phyloP scores from a whole-genome alignment of 2,113 vertebrate species.

The Zosterops hypoxanthus region DNA sequence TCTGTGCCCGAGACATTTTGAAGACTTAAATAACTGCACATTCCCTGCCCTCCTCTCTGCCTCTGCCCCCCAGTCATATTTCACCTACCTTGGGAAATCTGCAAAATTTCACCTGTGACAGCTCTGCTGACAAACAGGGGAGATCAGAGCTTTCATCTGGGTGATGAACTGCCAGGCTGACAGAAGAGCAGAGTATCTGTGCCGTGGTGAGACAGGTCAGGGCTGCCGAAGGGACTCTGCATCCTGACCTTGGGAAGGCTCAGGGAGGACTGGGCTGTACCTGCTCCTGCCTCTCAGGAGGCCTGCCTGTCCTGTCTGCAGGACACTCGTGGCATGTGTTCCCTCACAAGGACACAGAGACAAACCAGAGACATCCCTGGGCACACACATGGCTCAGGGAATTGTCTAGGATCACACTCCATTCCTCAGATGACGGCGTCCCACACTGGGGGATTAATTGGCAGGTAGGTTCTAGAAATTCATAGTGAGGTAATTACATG shows the following conservation, averaged over 20 bases:
- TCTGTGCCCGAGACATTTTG: background rate
- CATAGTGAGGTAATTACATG: background rate
- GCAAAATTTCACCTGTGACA: conserved; percentile 64
- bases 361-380: background rate
- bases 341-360: background rate
- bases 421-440: background rate
- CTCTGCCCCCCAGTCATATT: conserved; percentile 35
- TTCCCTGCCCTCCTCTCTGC: background rate
- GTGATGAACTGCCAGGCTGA: conserved; percentile 63
- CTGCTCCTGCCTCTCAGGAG: background rate
- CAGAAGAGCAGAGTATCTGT: background rate
- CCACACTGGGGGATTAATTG: background rate
- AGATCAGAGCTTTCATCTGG: conserved; percentile 54
- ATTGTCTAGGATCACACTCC: background rate
- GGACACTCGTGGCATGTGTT: background rate
- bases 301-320: background rate
- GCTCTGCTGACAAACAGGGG: conserved; percentile 30
- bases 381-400: background rate
- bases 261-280: background rate
- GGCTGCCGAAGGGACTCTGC: background rate
- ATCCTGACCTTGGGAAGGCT: conserved; percentile 32
- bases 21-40: background rate
- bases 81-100: conserved; percentile 53
- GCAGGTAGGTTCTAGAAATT: background rate
- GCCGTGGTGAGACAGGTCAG: conserved; percentile 21